phyloP scores from a whole-genome alignment of 2,888 invertebrate species.

The Clepsis dumicolana region DNA sequence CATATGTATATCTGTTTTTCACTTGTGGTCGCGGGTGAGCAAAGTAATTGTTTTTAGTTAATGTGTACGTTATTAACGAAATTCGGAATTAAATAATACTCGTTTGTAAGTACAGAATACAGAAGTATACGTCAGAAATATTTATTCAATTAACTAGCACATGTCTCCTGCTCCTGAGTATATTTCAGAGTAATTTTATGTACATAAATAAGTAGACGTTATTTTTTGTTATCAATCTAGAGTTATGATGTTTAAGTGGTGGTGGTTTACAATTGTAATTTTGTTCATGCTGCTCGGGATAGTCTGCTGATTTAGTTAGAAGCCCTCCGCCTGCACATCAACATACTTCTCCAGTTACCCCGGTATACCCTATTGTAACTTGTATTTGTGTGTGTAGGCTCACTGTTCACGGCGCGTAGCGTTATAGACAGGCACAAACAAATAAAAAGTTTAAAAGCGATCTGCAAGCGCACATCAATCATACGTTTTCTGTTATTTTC shows the following conservation, averaged over 20 bases:
- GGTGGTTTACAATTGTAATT: conserved; percentile 52
- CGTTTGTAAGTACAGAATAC: not conserved
- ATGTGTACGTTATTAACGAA: not conserved
- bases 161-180: conserved; percentile 25
- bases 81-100: not conserved
- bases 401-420: not conserved
- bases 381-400: conserved; percentile 47
- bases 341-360: conserved; percentile 90
- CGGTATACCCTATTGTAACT: conserved; percentile 85
- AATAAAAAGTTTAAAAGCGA: too few relatives aligned
- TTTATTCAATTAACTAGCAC: not conserved
- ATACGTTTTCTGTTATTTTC: too few relatives aligned
- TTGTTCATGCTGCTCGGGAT: conserved; percentile 81
- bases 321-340: conserved; percentile 95
- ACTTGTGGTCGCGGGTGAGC: too few relatives aligned
- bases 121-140: not conserved
- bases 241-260: conserved; percentile 41
- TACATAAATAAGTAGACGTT: conserved; percentile 38
- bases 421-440: not conserved
- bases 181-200: conserved; percentile 39
- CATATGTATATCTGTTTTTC: too few relatives aligned
- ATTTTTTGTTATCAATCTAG: conserved; percentile 28
- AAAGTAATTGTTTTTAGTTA: too few relatives aligned
- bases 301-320: conserved; percentile 88
- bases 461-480: too few relatives aligned